Base-by-base conservation (phyloP, 2,113 vertebrate species). In the Mugil cephalus region DNA sequence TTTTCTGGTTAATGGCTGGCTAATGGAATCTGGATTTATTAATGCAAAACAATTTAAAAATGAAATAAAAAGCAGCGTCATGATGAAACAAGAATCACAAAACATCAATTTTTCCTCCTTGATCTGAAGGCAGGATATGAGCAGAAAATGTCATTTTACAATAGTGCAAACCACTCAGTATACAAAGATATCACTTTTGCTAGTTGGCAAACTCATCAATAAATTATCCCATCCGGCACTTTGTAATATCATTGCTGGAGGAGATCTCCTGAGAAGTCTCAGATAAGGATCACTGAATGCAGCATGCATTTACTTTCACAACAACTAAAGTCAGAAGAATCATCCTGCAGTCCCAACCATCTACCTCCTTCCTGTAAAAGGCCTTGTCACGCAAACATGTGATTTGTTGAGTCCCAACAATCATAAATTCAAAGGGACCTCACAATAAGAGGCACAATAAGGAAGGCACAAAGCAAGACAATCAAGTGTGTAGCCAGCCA, bases 321-420 rank as follows among this genome's bases (percentile, higher is more conserved):
- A 69, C 56, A 64, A 59, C 39, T 62, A 19, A 70, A 55, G 24
- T 17, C 48, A 58, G 34, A 50, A 35, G 63, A 63, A 77, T 84
- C 38, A 53, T 46, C 60, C 9, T 63, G 12, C 30, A 72, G 15
- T 65, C 24, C 10, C 9, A 72, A 56, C 8, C 48, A 58, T 53
- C 7, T 2, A 51, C 42, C n/a, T 36, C 14, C 8, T 10, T 61
- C 17, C 35, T 61, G 12, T 30, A 24, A 66, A 73, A 63, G 48
- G 38, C 48, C 45, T 43, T 38, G 19, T 70, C 52, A 10, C 35
- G 24, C 46, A 70, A 69, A 71, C 13, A 6, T 1, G 10, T 10
- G 45, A 70, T 39, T 43, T 54, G 12, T 14, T 1, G 48, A 40
- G 17, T 64, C 24, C 53, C 53, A 35, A 15, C 64, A 70, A 75